Evolutionary conservation across 2,888 invertebrate genomes (phyloP).

Genomic region (Theodoxus fluviatilis): DNA sequence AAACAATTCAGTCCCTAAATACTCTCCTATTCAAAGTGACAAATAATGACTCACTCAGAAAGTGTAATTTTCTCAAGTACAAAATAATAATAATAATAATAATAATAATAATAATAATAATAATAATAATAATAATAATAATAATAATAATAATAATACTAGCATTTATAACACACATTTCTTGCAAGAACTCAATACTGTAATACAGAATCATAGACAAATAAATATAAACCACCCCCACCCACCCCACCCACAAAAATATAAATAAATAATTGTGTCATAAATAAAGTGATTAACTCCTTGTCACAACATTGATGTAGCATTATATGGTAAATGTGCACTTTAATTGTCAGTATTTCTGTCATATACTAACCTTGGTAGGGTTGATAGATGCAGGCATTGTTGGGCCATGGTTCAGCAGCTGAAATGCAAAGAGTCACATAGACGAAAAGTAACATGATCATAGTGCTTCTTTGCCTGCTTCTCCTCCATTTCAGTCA

Average conservation of each 20-base stretch:
- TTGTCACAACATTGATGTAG: too few relatives aligned
- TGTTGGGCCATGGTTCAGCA: slow-evolving; percentile 89
- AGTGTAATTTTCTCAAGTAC: neutral
- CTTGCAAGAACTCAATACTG: neutral
- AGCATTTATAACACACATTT: neutral
- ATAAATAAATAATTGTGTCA: neutral
- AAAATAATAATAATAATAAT: neutral
- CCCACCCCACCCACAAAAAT: neutral
- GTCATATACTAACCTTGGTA: slow-evolving; percentile 71
- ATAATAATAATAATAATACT: neutral
- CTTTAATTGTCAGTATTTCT: too few relatives aligned
- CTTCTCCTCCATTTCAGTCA: too few relatives aligned
- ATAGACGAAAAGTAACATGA: neutral
- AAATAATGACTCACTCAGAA: neutral
- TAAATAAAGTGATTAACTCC: neutral
- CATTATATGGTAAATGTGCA: too few relatives aligned
- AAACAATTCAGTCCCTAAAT: neutral
- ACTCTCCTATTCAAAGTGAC: neutral
- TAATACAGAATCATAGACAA: neutral
- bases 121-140: slow-evolving; percentile 8
- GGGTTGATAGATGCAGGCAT: slow-evolving; percentile 85
- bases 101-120: neutral
- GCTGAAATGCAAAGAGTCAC: slow-evolving; percentile 70
- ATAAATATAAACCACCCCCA: neutral
- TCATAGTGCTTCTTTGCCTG: too few relatives aligned